phyloP scores from a whole-genome alignment of 2,797 vertebrate genomes.

The Enteromius paludinosus region DNA sequence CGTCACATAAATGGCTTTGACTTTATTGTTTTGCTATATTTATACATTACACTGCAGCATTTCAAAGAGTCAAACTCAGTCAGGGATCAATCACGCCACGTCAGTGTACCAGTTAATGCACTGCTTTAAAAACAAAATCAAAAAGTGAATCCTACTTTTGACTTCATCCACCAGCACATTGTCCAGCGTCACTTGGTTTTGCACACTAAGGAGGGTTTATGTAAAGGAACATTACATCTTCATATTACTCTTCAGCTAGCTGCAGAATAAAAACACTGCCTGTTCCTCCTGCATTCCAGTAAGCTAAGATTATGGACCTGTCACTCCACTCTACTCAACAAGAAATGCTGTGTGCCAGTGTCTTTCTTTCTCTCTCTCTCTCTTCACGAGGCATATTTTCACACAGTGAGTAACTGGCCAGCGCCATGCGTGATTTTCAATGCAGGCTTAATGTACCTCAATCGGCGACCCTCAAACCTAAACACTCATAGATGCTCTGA shows the following conservation, averaged over 20 bases:
- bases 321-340: slow-evolving; percentile 32
- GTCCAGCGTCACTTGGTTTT: neutral
- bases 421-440: slow-evolving; percentile 23
- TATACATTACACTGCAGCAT: slow-evolving; percentile 6
- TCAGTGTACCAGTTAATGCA: slow-evolving; percentile 40
- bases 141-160: slow-evolving; percentile 44
- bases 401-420: slow-evolving; percentile 11
- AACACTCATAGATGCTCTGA: slow-evolving; percentile 47
- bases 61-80: neutral
- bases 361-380: slow-evolving; percentile 31
- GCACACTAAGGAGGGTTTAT: neutral
- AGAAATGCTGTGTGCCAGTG: neutral
- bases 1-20: neutral
- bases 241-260: slow-evolving; percentile 17
- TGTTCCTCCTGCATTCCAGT: slow-evolving; percentile 27
- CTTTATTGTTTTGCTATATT: neutral
- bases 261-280: slow-evolving; percentile 13
- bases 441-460: slow-evolving; percentile 33
- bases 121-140: slow-evolving; percentile 55
- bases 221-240: neutral
- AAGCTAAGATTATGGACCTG: slow-evolving; percentile 1
- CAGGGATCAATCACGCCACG: slow-evolving; percentile 35
- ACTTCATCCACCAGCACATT: slow-evolving; percentile 13
- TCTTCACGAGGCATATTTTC: slow-evolving; percentile 24
- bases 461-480: slow-evolving; percentile 21